Evolutionary conservation across 2,888 invertebrate genomes (phyloP), one percentile per base, ranked within the genome.

Genomic region (Lochmaea capreae): DNA sequence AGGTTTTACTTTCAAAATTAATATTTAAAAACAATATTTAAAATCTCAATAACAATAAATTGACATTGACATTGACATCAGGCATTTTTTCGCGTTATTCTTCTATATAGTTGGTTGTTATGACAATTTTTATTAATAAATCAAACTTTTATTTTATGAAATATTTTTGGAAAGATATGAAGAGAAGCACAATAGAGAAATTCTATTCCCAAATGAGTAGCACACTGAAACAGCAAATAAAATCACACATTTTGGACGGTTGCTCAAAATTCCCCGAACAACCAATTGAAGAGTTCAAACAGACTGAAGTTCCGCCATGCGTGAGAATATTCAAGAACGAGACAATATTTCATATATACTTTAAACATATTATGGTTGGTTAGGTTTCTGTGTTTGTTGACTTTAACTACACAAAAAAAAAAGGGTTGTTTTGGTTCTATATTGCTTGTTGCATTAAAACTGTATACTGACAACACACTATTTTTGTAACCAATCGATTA

Each of bases 221-320:
- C 76, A 75, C 71, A 67, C 33, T 75, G 84, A 81, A 83, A 84
- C 79, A 74, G 80, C 81, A 85, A 85, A 85, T 83, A 81, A 83
- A 84, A 85, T 85, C 84, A 84, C 83, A 83, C 83, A 81, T 83
- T 83, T 79, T 80, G 81, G 80, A 78, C 77, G 61, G 6, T 68
- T 77, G 80, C 67, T 75, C 66, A 73, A 77, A 78, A 79, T 79
- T 80, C 79, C 78, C 78, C 72, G 73, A 79, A 75, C 80, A 78
- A 78, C 80, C 82, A 81, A 81, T 83, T 82, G 80, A 77, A 78
- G 79, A 80, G 82, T 81, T 63, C 72, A 85, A 85, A 85, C 84
- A 84, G 84, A 83, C 84, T 85, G 26, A 84, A 85, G 85, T 81
- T 82, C 84, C 81, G 81, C 85, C 85, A 85, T 85, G 86, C 85